Percentiles rank a stretch among this genome's conserved stretches.
phyloP scores from a whole-genome alignment of 1,140 invertebrate genomes.

The Cyclargus thomasi region DNA sequence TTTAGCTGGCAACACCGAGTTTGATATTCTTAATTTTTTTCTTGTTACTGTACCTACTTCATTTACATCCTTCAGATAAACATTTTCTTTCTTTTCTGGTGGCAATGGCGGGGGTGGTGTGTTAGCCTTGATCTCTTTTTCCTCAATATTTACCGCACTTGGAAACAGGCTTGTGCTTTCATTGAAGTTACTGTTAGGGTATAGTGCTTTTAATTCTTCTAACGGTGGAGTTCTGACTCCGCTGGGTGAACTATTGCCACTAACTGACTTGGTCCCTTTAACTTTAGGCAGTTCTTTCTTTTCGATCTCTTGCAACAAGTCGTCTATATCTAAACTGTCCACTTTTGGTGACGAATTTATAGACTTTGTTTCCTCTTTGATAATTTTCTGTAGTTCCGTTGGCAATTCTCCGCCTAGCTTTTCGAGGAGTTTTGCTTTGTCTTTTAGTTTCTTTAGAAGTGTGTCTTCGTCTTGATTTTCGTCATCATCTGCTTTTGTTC shows the following conservation, averaged over 20 bases:
- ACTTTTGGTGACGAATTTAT: slow-evolving; percentile 34
- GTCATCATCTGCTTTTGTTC: slow-evolving; percentile 35
- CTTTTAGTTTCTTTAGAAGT: slow-evolving; percentile 52
- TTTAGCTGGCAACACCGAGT: slow-evolving; percentile 55
- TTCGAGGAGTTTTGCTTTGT: slow-evolving; percentile 60
- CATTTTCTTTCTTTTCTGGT: slow-evolving; percentile 53
- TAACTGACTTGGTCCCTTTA: slow-evolving; percentile 37
- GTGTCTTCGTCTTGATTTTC: slow-evolving; percentile 55
- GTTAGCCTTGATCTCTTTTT: slow-evolving; percentile 26
- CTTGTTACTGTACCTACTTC: slow-evolving; percentile 40
- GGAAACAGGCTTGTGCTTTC: slow-evolving; percentile 37
- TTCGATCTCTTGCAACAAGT: slow-evolving; percentile 62
- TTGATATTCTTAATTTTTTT: slow-evolving; percentile 60
- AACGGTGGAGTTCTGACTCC: slow-evolving; percentile 37
- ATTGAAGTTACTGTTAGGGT: slow-evolving; percentile 39
- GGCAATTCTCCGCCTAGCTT: slow-evolving; percentile 64
- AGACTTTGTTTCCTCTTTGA: slow-evolving; percentile 44
- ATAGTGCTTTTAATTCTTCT: slow-evolving; percentile 47
- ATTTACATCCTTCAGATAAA: slow-evolving; percentile 43
- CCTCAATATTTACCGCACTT: slow-evolving; percentile 37
- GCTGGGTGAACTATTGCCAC: slow-evolving; percentile 42
- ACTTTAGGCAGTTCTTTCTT: slow-evolving; percentile 60
- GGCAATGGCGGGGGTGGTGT: slow-evolving; percentile 21
- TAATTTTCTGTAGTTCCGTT: slow-evolving; percentile 53
- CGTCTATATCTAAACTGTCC: slow-evolving; percentile 52